Evolutionary conservation across 1,140 invertebrate species (phyloP), one percentile per base, ranked within the genome.

Genomic region (Drosophila triauraria): DNA sequence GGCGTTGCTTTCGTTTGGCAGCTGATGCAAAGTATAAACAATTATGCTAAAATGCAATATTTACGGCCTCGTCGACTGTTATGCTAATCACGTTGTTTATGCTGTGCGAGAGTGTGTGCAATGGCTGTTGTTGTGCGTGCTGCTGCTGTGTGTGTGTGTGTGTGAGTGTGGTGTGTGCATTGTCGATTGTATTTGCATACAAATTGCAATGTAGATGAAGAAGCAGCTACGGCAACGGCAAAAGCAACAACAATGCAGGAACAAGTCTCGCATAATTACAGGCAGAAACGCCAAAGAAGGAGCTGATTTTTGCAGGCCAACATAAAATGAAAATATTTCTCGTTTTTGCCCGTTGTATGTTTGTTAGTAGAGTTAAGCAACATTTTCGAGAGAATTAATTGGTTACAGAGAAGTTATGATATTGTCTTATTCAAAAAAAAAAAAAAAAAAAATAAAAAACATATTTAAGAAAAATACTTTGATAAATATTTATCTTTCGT

Each of bases 11-110:
- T 58, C 58, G 47, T 78, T 82, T 76, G 65, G 50, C 78, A 82
- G 79, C 80, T 80, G 83, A 80, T 83, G 84, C 80, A 74, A 78
- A 88, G 80, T 64, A 88, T 80, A 84, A 90, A 84, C 85, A 88
- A 88, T 90, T 88, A 88, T 88, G 84, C 74, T 88, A 90, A 88
- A 88, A 88, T 88, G 81, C 78, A 90, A 90, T 90, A 88, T 90
- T 88, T 88, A 90, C 75, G 81, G 78, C 81, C 84, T 84, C 68
- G 30, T 74, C 76, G 77, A 81, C 81, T 65, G 82, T 85, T 90
- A 88, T 88, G 84, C 85, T 88, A 88, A 88, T 85, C 83, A 77
- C 75, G 75, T 79, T 79, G 75, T 54, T 46, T 61, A 44, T 75
- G 69, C 59, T 56, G 50, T 27, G 27, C 43, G 44, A 38, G 17